Percentiles rank a stretch among this genome's conserved stretches.
Conservation (phyloP, 2,888 invertebrate genomes). For the Thysanoteuthis rhombus region DNA sequence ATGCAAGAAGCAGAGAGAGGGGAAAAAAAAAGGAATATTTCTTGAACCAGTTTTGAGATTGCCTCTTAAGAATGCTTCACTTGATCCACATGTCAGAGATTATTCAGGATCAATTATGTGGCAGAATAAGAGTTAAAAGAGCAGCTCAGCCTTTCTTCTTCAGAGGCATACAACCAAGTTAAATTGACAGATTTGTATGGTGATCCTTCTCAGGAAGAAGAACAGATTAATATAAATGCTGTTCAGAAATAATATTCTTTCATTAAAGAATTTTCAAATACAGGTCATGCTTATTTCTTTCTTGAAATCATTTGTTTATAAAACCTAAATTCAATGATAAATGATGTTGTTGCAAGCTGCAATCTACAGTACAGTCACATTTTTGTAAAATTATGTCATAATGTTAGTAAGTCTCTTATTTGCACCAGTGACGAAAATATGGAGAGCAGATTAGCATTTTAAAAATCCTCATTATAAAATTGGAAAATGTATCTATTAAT, state of each 20-base stretch:
- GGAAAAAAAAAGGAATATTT: neutral
- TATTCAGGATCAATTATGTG: neutral
- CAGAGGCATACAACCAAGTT: neutral
- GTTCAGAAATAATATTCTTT: neutral
- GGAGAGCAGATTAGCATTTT: too few relatives aligned
- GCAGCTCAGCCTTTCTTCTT: neutral
- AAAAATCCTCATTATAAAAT: too few relatives aligned
- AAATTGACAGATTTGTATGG: neutral
- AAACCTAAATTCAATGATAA: too few relatives aligned
- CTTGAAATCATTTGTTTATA: too few relatives aligned
- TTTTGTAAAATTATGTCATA: too few relatives aligned
- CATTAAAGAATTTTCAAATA: neutral
- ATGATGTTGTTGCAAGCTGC: too few relatives aligned
- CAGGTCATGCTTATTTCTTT: neutral
- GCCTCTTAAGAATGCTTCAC: neutral
- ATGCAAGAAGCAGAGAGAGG: neutral
- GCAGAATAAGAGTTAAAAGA: neutral
- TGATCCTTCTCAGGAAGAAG: neutral
- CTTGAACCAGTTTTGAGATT: neutral
- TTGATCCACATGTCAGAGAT: neutral
- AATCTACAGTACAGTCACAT: too few relatives aligned
- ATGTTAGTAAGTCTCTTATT: too few relatives aligned
- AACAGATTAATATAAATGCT: neutral
- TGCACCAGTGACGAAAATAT: too few relatives aligned
- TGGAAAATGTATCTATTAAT: too few relatives aligned